These are phyloP conservation scores for Salticus scenicus DNA, from an alignment of 2,888 invertebrate species.

Conservation along the genomic window DNA sequence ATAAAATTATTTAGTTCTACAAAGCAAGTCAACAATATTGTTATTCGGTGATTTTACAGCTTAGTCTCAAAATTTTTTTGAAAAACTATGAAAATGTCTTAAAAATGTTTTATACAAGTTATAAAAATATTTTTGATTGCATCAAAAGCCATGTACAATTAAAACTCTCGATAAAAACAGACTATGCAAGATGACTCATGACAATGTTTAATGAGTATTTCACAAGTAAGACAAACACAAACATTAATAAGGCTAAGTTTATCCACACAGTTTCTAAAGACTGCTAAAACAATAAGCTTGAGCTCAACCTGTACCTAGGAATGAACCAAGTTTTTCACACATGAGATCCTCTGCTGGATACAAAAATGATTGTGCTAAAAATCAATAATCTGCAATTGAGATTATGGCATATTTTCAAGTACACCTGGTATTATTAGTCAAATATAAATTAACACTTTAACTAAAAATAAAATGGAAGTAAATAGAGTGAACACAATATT, in stretches of 20 bases:
- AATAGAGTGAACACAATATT: conserved; percentile 39
- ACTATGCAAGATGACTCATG: background rate
- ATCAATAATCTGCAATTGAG: background rate
- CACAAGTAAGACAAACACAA: conserved; percentile 7
- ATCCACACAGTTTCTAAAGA: background rate
- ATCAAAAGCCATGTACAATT: background rate
- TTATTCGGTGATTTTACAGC: too few species aligned
- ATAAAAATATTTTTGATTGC: conserved; percentile 6
- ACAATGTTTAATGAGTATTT: background rate
- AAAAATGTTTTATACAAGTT: background rate
- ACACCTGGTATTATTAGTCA: background rate
- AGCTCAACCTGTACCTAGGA: background rate
- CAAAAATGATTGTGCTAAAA: conserved; percentile 18
- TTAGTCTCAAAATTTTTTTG: background rate
- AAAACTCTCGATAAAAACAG: background rate
- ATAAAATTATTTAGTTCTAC: too few species aligned
- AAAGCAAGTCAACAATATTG: too few species aligned
- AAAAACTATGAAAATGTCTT: background rate
- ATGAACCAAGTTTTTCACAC: background rate
- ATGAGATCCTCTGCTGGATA: conserved; percentile 1
- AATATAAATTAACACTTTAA: conserved; percentile 37
- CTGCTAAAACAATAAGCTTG: background rate
- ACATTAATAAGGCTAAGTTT: background rate
- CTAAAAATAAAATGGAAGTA: conserved; percentile 33
- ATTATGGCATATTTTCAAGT: background rate